Evolutionary conservation across 1,140 invertebrate genomes (phyloP).

Genomic region (Tribolium madens): DNA sequence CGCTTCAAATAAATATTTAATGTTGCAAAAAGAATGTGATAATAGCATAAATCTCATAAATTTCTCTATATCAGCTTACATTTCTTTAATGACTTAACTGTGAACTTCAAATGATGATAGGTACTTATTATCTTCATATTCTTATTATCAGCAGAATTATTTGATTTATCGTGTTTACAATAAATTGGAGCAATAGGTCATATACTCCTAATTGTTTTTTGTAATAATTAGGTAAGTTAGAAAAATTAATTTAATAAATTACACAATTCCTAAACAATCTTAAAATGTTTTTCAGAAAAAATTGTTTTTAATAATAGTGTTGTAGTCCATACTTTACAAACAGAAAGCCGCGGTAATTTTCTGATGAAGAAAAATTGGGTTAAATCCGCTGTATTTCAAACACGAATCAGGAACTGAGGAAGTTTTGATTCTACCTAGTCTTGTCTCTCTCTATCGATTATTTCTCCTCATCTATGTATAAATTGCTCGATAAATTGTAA

Average conservation of each 20-base stretch:
- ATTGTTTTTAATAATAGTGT: not conserved
- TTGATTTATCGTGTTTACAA: not conserved
- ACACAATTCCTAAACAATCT: not conserved
- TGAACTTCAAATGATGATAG: not conserved
- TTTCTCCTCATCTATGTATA: not conserved
- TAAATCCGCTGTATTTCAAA: not conserved
- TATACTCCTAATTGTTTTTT: too few relatives aligned
- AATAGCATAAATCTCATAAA: not conserved
- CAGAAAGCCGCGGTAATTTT: slow-evolving; percentile 4
- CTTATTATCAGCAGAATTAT: not conserved
- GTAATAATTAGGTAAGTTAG: not conserved
- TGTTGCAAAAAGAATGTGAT: not conserved
- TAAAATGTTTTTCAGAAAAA: not conserved
- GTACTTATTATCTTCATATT: not conserved
- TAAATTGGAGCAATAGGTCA: not conserved
- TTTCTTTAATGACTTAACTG: not conserved
- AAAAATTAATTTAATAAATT: not conserved
- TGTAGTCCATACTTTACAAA: not conserved
- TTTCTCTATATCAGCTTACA: not conserved
- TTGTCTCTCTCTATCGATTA: not conserved
- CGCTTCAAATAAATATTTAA: not conserved
- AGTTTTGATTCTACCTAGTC: not conserved
- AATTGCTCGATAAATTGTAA: not conserved
- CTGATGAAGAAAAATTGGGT: slow-evolving; percentile 28
- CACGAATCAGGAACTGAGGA: slow-evolving; percentile 21